Percentiles rank a stretch among this genome's conserved stretches.
These are phyloP conservation scores for Alviniconcha strummeri DNA, from an alignment of 2,888 invertebrate species.

Conservation along the genomic window DNA sequence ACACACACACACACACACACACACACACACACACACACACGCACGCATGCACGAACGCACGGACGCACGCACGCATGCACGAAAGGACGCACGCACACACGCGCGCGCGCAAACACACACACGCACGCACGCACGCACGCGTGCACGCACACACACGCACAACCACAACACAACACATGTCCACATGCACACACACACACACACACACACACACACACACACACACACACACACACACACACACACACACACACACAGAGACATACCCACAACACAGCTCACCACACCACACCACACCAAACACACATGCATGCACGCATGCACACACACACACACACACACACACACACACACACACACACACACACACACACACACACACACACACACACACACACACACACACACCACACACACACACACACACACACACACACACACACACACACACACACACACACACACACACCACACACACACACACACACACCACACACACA, in stretches of 20 bases:
- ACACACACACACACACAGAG: slow-evolving; percentile 4
- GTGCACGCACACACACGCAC: slow-evolving; percentile 9
- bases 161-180: not conserved
- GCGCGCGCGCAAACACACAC: not conserved
- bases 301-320: not conserved
- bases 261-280: not conserved
- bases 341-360: not conserved
- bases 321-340: not conserved
- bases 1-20: not conserved
- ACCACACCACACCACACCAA: not conserved
- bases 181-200: not conserved
- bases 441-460: no score
- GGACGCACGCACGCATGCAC: no score
- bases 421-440: no score
- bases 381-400: not conserved
- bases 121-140: not conserved
- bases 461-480: not conserved
- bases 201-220: slow-evolving; percentile 4
- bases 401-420: not conserved
- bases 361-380: not conserved
- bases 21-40: not conserved
- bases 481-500: no score
- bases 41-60: not conserved
- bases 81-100: no score
- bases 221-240: slow-evolving; percentile 19